These are phyloP conservation scores for Ecdyonurus torrentis DNA, from an alignment of 2,888 invertebrate genomes.

Conservation along the genomic window DNA sequence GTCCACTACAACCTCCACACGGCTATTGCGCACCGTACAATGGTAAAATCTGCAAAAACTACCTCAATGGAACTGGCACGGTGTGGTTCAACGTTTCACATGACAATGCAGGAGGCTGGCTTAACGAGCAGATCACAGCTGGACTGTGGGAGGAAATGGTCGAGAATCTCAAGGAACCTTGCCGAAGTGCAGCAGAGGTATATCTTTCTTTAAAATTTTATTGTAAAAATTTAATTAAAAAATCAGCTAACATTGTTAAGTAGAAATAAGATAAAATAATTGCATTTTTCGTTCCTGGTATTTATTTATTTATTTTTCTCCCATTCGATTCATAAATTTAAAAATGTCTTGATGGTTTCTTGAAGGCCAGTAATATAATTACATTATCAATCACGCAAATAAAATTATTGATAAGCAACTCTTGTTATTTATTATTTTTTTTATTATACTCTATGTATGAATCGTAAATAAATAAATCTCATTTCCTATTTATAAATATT, in stretches of 20 bases:
- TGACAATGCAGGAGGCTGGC: constrained; percentile 46
- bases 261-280: background rate
- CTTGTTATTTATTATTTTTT: no score
- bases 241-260: no score
- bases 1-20: constrained; percentile 16
- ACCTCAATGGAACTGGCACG: constrained; percentile 40
- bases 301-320: background rate
- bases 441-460: no score
- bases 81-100: constrained; percentile 61
- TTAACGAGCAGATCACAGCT: constrained; percentile 70
- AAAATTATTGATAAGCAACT: no score
- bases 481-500: no score
- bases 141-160: constrained; percentile 80
- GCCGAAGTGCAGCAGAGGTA: constrained; percentile 71
- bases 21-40: constrained; percentile 78
- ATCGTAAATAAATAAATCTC: no score
- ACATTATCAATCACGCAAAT: no score
- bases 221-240: background rate
- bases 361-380: no score
- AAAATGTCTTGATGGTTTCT: no score
- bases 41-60: constrained; percentile 58
- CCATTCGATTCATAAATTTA: no score
- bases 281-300: constrained; percentile 5
- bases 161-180: constrained; percentile 58
- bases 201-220: background rate